Evolutionary conservation across 2,113 vertebrate genomes (phyloP).

Genomic region (Martes martes): DNA sequence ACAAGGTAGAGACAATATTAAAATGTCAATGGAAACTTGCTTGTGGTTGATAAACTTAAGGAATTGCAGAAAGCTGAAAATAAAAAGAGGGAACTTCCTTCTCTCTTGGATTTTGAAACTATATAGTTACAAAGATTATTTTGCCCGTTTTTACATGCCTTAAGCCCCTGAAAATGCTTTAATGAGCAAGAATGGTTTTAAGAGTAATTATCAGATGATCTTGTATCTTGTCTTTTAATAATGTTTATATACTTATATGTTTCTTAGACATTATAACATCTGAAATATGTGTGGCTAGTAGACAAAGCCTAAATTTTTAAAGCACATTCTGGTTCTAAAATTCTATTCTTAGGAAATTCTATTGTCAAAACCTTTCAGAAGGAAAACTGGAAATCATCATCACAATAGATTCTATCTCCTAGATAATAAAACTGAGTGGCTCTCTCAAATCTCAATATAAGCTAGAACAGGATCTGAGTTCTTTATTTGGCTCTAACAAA

Average conservation of each 20-base stretch:
- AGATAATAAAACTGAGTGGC: conserved; percentile 17
- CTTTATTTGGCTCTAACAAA: conserved; percentile 31
- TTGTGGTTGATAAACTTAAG: not conserved
- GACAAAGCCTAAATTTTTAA: conserved; percentile 4
- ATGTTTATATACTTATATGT: not conserved
- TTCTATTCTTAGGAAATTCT: conserved; percentile 38
- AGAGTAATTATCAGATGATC: conserved; percentile 19
- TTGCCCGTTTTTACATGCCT: not conserved
- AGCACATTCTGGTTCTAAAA: conserved; percentile 11
- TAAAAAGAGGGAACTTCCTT: not conserved
- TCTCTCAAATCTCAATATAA: conserved; percentile 24
- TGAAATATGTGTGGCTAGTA: not conserved
- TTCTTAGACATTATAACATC: not conserved
- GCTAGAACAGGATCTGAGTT: conserved; percentile 1
- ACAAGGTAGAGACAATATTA: not conserved
- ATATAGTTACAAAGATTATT: not conserved
- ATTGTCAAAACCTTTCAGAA: conserved; percentile 7
- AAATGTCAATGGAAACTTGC: not conserved
- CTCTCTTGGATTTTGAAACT: conserved; percentile 25
- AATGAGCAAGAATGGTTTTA: not conserved
- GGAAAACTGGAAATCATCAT: conserved; percentile 39
- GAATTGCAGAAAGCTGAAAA: not conserved
- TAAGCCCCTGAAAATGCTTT: not conserved
- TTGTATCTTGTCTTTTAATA: not conserved
- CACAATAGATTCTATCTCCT: not conserved